Evolutionary conservation across 2,888 invertebrate genomes (phyloP).

Genomic region (Sinotaia quadrata): DNA sequence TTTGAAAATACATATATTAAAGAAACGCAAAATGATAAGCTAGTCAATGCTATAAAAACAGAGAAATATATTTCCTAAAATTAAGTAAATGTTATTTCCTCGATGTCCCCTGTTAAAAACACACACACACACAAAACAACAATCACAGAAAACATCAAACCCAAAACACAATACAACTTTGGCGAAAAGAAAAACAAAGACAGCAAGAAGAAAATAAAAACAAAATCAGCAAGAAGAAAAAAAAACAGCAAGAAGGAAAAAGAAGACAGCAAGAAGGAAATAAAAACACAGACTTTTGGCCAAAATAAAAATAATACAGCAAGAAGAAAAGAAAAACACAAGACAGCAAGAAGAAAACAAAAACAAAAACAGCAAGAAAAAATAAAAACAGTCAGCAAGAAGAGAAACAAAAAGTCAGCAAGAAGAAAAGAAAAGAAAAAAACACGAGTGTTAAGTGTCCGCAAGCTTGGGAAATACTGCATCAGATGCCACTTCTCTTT

Average conservation of each 20-base stretch:
- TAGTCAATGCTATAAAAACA: no score
- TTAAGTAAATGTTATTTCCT: no score
- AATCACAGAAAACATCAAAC: not conserved
- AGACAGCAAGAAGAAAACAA: not conserved
- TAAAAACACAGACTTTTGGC: conserved; percentile 24
- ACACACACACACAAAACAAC: not conserved
- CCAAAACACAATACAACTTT: not conserved
- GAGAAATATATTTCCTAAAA: no score
- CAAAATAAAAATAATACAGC: not conserved
- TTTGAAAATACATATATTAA: no score
- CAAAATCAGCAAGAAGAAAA: conserved; percentile 31
- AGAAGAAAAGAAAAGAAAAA: no score
- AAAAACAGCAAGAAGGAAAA: conserved; percentile 23
- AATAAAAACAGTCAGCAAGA: not conserved
- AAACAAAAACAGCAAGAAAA: not conserved
- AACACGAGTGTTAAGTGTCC: no score
- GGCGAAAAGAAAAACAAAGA: not conserved
- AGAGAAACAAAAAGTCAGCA: not conserved
- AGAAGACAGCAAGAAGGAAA: conserved; percentile 35
- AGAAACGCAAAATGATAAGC: no score
- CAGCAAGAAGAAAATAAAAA: conserved; percentile 22
- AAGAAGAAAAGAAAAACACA: not conserved
- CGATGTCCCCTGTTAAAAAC: no score
- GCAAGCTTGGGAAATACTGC: no score
- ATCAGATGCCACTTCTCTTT: no score